Conservation (phyloP, 2,797 vertebrate genomes). For the Psittacula derbiana region DNA sequence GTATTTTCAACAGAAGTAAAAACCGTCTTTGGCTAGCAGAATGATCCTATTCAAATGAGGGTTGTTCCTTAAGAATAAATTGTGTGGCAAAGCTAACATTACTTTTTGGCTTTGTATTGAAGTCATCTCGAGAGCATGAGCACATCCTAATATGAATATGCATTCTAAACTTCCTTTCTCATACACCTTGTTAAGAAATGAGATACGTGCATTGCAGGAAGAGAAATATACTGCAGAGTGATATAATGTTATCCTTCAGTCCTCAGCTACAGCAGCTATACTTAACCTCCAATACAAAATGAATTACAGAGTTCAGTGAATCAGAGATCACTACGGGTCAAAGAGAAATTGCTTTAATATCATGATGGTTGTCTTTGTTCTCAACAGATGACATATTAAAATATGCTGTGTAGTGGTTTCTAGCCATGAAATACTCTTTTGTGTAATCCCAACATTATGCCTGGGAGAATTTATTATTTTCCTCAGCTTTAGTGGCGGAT, state of each 20-base stretch:
- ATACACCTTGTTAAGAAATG: not conserved
- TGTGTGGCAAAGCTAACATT: not conserved
- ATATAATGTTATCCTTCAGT: not conserved
- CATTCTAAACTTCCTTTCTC: not conserved
- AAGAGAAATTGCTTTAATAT: slow-evolving; percentile 50
- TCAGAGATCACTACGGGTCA: slow-evolving; percentile 21
- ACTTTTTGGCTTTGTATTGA: not conserved
- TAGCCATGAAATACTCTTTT: not conserved
- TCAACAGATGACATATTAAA: slow-evolving; percentile 18
- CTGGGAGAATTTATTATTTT: not conserved
- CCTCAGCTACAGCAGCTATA: not conserved
- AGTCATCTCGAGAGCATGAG: not conserved
- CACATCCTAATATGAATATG: not conserved
- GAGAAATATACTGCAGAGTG: not conserved
- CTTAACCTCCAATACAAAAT: not conserved
- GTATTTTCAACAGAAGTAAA: not conserved
- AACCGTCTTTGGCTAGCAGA: not conserved
- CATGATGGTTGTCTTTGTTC: slow-evolving; percentile 20
- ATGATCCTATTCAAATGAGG: not conserved
- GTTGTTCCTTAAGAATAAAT: not conserved
- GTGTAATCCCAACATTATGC: not conserved
- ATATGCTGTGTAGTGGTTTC: slow-evolving; percentile 17
- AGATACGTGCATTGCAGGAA: not conserved
- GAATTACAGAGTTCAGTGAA: slow-evolving; percentile 40
- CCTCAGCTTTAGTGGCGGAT: not conserved